Percentiles rank a stretch among this genome's conserved stretches.
Evolutionary conservation across 1,140 invertebrate species (phyloP).

Genomic region (Aplysia californica): DNA sequence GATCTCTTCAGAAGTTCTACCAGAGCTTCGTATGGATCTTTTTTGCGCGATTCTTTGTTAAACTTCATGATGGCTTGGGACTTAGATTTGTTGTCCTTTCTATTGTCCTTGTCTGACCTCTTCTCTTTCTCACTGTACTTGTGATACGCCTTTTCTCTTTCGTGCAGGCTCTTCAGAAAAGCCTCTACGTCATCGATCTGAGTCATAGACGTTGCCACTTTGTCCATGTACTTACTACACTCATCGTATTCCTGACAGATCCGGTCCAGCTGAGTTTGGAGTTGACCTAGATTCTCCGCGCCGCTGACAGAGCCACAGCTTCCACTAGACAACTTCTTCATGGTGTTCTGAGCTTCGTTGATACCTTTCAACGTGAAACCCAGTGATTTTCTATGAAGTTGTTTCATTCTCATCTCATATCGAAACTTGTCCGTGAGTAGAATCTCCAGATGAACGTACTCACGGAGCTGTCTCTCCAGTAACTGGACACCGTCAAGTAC

Average conservation of each 20-base stretch:
- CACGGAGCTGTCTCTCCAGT: conserved; percentile 21
- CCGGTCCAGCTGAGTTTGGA: conserved; percentile 3
- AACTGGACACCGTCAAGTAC: conserved; percentile 20
- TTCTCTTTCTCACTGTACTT: too few relatives aligned
- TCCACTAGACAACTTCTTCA: not conserved
- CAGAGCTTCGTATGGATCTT: not conserved
- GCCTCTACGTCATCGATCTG: not conserved
- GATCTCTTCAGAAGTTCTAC: not conserved
- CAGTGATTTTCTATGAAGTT: not conserved
- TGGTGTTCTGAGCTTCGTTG: not conserved
- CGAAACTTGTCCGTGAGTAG: conserved; percentile 28
- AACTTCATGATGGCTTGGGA: not conserved
- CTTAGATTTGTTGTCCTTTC: not conserved
- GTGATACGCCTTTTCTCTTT: not conserved
- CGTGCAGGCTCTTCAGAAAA: not conserved
- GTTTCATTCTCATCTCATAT: not conserved
- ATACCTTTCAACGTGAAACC: not conserved
- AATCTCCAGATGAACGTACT: conserved; percentile 32
- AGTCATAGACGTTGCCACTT: not conserved
- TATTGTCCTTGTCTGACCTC: not conserved
- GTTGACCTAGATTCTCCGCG: not conserved
- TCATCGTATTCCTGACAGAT: conserved; percentile 20
- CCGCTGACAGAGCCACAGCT: too few relatives aligned
- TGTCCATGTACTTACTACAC: conserved; percentile 17
- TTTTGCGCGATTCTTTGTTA: not conserved